Base-by-base conservation (phyloP, 2,888 invertebrate genomes). In the Julus scanicus region DNA sequence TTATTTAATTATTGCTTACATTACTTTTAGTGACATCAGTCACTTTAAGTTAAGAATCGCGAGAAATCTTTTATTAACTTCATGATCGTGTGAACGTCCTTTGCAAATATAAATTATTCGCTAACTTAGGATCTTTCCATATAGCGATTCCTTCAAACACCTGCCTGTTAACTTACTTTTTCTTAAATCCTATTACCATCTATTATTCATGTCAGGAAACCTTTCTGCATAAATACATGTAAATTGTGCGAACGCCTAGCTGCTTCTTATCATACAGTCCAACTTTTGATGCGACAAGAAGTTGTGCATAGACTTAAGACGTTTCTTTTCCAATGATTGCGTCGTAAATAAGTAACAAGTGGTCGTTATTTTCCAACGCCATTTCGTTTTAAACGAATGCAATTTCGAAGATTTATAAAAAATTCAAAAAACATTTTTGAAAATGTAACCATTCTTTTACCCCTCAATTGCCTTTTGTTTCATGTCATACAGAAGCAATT, bases 341-440 rank as follows among this genome's bases (percentile, higher is more conserved):
- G 9, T 80, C 80, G 37, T 80, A 80, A 80, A 80, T 80, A 80
- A 80, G 80, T 80, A 80, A 80, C 80, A 80, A 13, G 80, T 80
- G 80, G 80, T 80, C 80, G 80, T 80, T 80, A 80, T 80, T 80
- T 80, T 80, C 80, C 9, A 80, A 13, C 37, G 9, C 80, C 37
- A 37, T 80, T 80, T 37, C 80, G 80, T 80, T 80, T 37, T 80
- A 71, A 71, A 29, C 80, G 80, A 80, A 80, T 80, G 29, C 80
- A 37, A 29, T 80, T 37, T 80, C 80, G 37, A 80, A 37, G 80
- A 80, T 80, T 80, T 37, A 80, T 80, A 80, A 80, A 80, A 80
- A 80, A 80, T 80, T 80, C 15, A 80, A 80, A 80, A 80, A 80
- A 53, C 4, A 37, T 13, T 37, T 37, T 15, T 37, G 3, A 80